A percentile compares a stretch with the other conserved stretches of the same genome.
phyloP scores from a whole-genome alignment of 2,797 vertebrate genomes.

The Melanotaenia trifasciata region DNA sequence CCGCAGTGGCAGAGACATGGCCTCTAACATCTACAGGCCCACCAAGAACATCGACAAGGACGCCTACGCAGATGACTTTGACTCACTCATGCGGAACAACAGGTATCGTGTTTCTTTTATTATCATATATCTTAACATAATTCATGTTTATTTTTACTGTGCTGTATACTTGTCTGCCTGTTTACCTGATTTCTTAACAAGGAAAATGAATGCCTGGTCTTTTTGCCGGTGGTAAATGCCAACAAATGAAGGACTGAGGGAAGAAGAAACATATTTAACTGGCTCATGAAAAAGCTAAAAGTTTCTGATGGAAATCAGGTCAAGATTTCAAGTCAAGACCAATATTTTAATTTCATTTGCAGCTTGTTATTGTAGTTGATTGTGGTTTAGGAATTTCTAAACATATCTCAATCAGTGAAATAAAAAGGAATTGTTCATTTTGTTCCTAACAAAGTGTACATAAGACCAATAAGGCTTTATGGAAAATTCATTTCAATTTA shows the following conservation, averaged over 20 bases:
- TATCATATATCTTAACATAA: not conserved
- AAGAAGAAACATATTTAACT: no score
- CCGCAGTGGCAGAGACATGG: conserved; percentile 92
- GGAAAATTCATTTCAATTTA: no score
- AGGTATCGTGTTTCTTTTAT: conserved; percentile 76
- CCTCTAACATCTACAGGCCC: conserved; percentile 95
- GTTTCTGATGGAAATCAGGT: no score
- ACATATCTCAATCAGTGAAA: not conserved
- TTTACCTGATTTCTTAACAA: not conserved
- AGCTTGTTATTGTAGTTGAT: not conserved
- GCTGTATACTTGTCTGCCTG: not conserved
- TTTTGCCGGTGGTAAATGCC: not conserved
- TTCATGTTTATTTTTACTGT: not conserved
- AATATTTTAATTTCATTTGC: not conserved
- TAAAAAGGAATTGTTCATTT: not conserved
- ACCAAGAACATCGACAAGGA: conserved; percentile 94
- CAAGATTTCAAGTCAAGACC: no score
- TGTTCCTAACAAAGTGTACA: no score
- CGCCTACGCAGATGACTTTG: conserved; percentile 91
- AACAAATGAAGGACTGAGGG: not conserved
- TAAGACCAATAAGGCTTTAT: no score
- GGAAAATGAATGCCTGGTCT: accelerated
- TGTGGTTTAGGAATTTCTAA: not conserved
- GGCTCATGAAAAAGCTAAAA: no score
- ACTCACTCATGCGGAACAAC: conserved; percentile 90